phyloP scores from a whole-genome alignment of 2,113 vertebrate genomes.

The Brachyhypopomus occidentalis region DNA sequence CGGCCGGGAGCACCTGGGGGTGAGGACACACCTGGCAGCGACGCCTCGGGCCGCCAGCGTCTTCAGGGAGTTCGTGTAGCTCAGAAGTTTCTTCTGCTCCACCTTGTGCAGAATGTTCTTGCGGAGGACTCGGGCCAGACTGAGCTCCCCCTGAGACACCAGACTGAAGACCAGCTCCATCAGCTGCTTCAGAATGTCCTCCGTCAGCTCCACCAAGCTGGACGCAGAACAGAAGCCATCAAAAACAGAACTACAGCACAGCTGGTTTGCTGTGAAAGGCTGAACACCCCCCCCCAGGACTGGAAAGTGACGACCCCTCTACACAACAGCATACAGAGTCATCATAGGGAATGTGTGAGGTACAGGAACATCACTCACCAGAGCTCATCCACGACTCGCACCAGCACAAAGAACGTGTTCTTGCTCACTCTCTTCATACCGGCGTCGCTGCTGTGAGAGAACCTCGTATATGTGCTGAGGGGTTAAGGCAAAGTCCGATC shows the following conservation, averaged over 20 bases:
- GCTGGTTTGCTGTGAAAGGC: too few species aligned
- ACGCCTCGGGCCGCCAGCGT: slow-evolving; percentile 88
- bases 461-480: slow-evolving; percentile 80
- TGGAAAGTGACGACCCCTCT: too few species aligned
- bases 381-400: slow-evolving; percentile 89
- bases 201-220: slow-evolving; percentile 87
- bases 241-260: too few species aligned
- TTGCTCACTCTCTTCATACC: slow-evolving; percentile 85
- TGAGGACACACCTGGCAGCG: slow-evolving; percentile 82
- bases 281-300: too few species aligned
- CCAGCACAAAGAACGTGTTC: slow-evolving; percentile 90
- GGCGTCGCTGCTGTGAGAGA: slow-evolving; percentile 79
- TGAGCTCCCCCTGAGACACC: slow-evolving; percentile 86
- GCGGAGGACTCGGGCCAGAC: slow-evolving; percentile 81
- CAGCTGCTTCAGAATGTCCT: slow-evolving; percentile 87
- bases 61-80: slow-evolving; percentile 81
- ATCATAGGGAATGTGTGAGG: too few species aligned
- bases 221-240: neutral
- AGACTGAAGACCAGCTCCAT: slow-evolving; percentile 89
- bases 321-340: too few species aligned
- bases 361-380: slow-evolving; percentile 76
- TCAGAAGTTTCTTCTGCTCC: slow-evolving; percentile 84
- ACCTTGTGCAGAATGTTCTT: slow-evolving; percentile 92
- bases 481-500: slow-evolving; percentile 70
- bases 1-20: neutral